Evolutionary conservation across 2,888 invertebrate genomes (phyloP).

Genomic region (Syrphus vitripennis): DNA sequence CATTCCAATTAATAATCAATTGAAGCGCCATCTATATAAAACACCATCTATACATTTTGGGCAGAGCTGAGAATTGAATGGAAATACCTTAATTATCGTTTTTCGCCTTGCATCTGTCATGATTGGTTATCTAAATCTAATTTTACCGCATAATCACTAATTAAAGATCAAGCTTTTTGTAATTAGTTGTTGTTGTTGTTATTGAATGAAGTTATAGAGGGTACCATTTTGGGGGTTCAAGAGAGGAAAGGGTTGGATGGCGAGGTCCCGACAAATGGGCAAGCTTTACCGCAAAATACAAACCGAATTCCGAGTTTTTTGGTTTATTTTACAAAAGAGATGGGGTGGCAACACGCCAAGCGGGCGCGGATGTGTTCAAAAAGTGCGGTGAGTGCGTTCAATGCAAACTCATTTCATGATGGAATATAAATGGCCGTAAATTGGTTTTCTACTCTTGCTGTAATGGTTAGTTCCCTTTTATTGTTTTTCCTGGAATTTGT

Average conservation of each 20-base stretch:
- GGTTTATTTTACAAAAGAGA: conserved; percentile 65
- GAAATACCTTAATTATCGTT: conserved; percentile 1
- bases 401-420: conserved; percentile 38
- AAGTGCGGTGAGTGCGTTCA: conserved; percentile 12
- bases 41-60: not conserved
- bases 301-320: conserved; percentile 64
- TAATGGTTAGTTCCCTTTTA: conserved; percentile 60
- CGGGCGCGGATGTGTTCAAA: conserved; percentile 27
- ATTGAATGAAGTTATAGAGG: not conserved
- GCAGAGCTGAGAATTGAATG: not conserved
- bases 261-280: not conserved
- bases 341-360: not conserved
- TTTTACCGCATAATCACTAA: conserved; percentile 67
- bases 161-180: conserved; percentile 67
- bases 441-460: conserved; percentile 63
- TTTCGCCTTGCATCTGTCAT: conserved; percentile 2
- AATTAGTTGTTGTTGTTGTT: conserved; percentile 58
- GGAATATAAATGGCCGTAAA: conserved; percentile 67
- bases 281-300: conserved; percentile 52
- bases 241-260: not conserved
- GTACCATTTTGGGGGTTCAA: not conserved
- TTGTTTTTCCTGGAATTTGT: conserved; percentile 55
- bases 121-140: conserved; percentile 20
- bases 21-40: conserved; percentile 23
- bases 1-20: conserved; percentile 69